Percentiles rank a stretch among this genome's conserved stretches.
Conservation (phyloP, 2,888 invertebrate genomes). For the Yponomeuta plumbellus region DNA sequence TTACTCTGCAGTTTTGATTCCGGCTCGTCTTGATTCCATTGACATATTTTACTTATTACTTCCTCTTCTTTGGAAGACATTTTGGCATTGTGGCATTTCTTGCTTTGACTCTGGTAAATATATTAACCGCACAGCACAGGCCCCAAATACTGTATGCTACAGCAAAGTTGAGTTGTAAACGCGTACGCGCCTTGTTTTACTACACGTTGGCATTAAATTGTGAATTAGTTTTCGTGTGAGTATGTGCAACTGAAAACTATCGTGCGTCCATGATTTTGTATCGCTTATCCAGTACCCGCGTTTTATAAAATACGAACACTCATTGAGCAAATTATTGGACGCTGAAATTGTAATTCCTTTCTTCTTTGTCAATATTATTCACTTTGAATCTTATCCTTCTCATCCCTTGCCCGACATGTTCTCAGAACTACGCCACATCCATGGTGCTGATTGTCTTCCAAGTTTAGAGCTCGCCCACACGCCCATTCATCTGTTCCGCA, state of each 20-base stretch:
- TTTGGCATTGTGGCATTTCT: background rate
- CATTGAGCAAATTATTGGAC: background rate
- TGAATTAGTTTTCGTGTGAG: constrained; percentile 4
- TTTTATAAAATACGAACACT: background rate
- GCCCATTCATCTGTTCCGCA: constrained; percentile 4
- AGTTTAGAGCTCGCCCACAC: too few relatives aligned
- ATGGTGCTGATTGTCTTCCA: too few relatives aligned
- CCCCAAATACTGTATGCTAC: constrained; percentile 30
- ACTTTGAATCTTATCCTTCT: background rate
- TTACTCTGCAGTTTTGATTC: background rate
- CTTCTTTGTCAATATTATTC: background rate
- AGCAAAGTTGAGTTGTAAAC: constrained; percentile 32
- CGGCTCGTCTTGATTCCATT: background rate
- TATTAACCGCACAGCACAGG: constrained; percentile 6
- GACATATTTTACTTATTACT: background rate
- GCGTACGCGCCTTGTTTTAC: constrained; percentile 23
- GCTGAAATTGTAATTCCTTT: background rate
- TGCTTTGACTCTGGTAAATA: background rate
- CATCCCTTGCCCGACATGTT: too few relatives aligned
- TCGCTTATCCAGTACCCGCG: background rate
- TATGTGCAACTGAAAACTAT: background rate
- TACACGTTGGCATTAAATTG: constrained; percentile 11
- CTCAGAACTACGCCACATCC: too few relatives aligned
- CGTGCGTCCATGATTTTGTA: background rate
- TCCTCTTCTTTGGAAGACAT: background rate